These are phyloP conservation scores for Dichetophora obliterata DNA, from an alignment of 2,888 invertebrate genomes.

Conservation along the genomic window DNA sequence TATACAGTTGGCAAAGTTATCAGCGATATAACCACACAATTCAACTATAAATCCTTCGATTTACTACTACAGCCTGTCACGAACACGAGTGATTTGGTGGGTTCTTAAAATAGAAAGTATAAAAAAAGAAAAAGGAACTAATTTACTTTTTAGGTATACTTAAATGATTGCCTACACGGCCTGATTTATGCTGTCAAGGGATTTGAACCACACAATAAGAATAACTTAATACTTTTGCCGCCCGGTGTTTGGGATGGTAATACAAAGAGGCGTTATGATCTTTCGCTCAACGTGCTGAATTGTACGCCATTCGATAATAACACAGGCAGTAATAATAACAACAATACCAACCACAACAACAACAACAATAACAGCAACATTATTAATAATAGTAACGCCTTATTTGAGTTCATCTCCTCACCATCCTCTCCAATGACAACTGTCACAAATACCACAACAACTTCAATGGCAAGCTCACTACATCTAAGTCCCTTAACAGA, in stretches of 20 bases:
- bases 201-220: slow-evolving; percentile 61
- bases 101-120: slow-evolving; percentile 9
- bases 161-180: slow-evolving; percentile 59
- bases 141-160: slow-evolving; percentile 57
- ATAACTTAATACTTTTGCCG: slow-evolving; percentile 62
- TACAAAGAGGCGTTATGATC: slow-evolving; percentile 59
- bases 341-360: slow-evolving; percentile 31
- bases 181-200: slow-evolving; percentile 62
- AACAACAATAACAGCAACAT: slow-evolving; percentile 36
- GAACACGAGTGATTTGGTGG: slow-evolving; percentile 59
- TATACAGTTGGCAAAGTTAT: slow-evolving; percentile 66
- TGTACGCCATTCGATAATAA: slow-evolving; percentile 3
- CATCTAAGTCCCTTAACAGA: slow-evolving; percentile 63
- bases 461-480: slow-evolving; percentile 55
- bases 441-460: slow-evolving; percentile 47
- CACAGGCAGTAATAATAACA: slow-evolving; percentile 20
- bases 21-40: slow-evolving; percentile 64
- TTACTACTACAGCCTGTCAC: slow-evolving; percentile 63
- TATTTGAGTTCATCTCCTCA: slow-evolving; percentile 36
- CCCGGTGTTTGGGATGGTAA: slow-evolving; percentile 63
- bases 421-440: slow-evolving; percentile 49
- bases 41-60: slow-evolving; percentile 64
- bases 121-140: neutral
- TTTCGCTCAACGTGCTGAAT: slow-evolving; percentile 44
- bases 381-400: slow-evolving; percentile 11